Evolutionary conservation across 2,888 invertebrate species (phyloP), one percentile per base, ranked within the genome.

Genomic region (Orthonevra nobilis): DNA sequence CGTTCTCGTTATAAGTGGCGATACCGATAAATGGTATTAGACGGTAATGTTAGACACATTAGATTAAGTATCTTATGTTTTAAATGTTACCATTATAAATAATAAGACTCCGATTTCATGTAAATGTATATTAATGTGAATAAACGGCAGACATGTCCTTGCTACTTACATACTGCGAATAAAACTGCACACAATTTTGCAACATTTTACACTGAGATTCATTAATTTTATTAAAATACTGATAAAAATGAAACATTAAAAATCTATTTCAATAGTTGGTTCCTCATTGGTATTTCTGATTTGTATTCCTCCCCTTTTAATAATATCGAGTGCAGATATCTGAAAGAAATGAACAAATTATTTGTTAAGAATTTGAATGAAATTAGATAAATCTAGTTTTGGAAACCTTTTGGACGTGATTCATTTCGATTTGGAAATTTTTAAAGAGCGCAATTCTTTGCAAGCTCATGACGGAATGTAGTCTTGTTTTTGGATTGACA

Each of bases 401-500:
- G 3, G 14, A 32, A 9, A 82, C 82, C 83, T 82, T 83, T 10
- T 84, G 82, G 15, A 86, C 81, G 38, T 82, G 77, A 50, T 85
- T 81, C 2, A 84, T 52, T 14, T 85, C 84, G 54, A 87, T 82
- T 56, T 85, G 84, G 14, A 85, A 87, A 40, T 84, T 82, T 73
- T 85, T 85, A 63, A 83, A 87, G 40, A 87, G 81, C 32, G 87
- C 87, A 20, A 87, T 87, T 63, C 83, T 84, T 70, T 86, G 86
- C 44, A 87, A 81, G 1, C 83, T 82, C 79, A 87, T 81, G 4
- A 87, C 83, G 4, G 87, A 87, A 40, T 85, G 86, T 32, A 87
- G 79, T 2, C 87, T 85, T 30, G 83, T 82, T 10, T 82, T 84
- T 7, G 86, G 84, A 68, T 86, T 84, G 0, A 84, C 36, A 40